Base-by-base conservation (phyloP, 2,888 invertebrate genomes). In the Drosophila nigricruria region DNA sequence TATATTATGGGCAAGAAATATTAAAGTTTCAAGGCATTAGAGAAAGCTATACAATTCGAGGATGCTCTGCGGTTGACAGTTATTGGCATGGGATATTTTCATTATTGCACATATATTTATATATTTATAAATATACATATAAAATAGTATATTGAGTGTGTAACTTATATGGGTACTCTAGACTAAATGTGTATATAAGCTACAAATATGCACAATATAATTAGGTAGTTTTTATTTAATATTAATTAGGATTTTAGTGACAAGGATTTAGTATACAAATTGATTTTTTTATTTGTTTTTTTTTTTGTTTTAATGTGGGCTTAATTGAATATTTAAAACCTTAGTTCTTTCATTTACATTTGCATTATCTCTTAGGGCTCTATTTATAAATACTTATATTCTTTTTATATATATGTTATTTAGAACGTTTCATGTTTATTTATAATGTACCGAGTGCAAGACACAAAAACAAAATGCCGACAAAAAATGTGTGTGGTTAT, bases 401-500 rank as follows among this genome's bases (percentile, higher is more conserved):
- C 70, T 1, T 16, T 45, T n/a, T 58, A n/a, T 38, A 4, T 65
- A 18, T 34, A 38, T 52, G 38, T 63, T 68, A 53, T 60, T 66
- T 30, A 45, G n/a, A 36, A 20, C 8, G n/a, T 54, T 57, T 12
- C 18, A 23, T 62, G 36, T 65, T 64, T 63, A 60, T 63, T 64
- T 40, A 61, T 70, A 59, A 64, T 76, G 63, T 57, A 43, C 56
- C 60, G 61, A 65, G 78, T 79, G 78, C 70, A 65, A 50, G 73
- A 86, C 85, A 82, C 77, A 77, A 77, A 69, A 85, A 77, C 79
- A 74, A 61, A 73, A 71, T 74, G 70, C 76, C 76, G 82, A 84
- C 88, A 82, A 61, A 73, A 66, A 66, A 34, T 71, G 49, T 70
- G 70, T 66, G 76, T 67, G 62, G 70, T 84, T 87, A 82, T 85